Percentiles rank a stretch among this genome's conserved stretches.
These are phyloP conservation scores for Manduca sexta DNA, from an alignment of 1,140 invertebrate species.

Conservation along the genomic window DNA sequence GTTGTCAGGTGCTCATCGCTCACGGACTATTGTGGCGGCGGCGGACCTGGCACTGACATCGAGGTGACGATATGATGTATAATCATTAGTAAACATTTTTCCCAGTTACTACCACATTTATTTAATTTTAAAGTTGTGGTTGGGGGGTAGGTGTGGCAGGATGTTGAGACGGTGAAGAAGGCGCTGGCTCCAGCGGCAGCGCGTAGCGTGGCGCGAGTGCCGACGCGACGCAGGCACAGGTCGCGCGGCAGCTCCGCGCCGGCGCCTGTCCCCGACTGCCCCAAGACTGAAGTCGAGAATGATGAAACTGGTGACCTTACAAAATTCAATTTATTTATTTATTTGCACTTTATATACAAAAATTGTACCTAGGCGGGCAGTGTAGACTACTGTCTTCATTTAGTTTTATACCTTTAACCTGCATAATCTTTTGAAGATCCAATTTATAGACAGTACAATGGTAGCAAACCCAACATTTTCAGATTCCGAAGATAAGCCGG, in stretches of 20 bases:
- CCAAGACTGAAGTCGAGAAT: constrained; percentile 31
- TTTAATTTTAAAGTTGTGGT: background rate
- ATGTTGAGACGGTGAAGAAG: constrained; percentile 78
- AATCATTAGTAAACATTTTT: no score
- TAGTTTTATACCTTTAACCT: no score
- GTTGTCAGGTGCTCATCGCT: constrained; percentile 89
- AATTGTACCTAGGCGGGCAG: no score
- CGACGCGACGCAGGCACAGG: constrained; percentile 23
- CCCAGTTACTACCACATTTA: no score
- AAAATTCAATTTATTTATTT: background rate
- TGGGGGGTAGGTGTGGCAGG: constrained; percentile 76
- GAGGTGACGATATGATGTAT: constrained; percentile 51
- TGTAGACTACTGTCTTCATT: no score
- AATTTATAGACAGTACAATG: no score
- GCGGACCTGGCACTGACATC: constrained; percentile 80
- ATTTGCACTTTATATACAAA: no score
- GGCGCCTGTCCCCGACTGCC: constrained; percentile 39
- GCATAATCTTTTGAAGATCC: background rate
- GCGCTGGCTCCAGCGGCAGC: constrained; percentile 76
- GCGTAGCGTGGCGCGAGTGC: constrained; percentile 50
- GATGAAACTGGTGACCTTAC: constrained; percentile 26
- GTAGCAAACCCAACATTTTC: background rate
- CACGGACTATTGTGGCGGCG: constrained; percentile 77
- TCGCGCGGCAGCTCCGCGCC: constrained; percentile 11
- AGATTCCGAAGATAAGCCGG: constrained; percentile 47